A percentile compares a stretch with the other conserved stretches of the same genome.
These are phyloP conservation scores for Actinernus sp. DNA, from an alignment of 92 coral and sea anemone species.

Conservation along the genomic window DNA sequence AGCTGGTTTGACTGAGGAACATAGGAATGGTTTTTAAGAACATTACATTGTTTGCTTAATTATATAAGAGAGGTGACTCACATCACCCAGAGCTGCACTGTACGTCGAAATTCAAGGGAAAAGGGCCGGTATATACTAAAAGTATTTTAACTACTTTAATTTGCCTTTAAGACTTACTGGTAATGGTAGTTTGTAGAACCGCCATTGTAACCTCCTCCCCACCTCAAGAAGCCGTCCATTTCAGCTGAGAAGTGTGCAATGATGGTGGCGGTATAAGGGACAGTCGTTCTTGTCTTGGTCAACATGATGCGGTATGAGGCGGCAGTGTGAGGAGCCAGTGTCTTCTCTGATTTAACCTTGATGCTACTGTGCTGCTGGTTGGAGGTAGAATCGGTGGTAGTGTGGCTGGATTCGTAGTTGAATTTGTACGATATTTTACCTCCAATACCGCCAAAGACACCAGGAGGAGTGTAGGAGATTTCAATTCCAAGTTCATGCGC, in stretches of 20 bases:
- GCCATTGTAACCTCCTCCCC: constrained; percentile 70
- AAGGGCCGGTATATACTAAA: too few relatives aligned
- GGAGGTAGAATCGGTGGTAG: constrained; percentile 20
- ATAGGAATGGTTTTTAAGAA: too few relatives aligned
- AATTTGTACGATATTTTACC: constrained; percentile 11
- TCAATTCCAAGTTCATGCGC: background rate
- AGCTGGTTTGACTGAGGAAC: background rate
- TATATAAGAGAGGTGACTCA: too few relatives aligned
- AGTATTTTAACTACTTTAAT: too few relatives aligned
- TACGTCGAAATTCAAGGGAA: too few relatives aligned
- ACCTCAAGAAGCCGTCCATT: constrained; percentile 74
- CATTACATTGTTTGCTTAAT: too few relatives aligned
- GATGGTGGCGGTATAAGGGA: constrained; percentile 72
- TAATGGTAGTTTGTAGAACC: constrained; percentile 55
- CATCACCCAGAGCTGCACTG: too few relatives aligned
- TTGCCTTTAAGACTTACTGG: too few relatives aligned
- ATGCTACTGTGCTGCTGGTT: constrained; percentile 13
- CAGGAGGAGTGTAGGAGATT: constrained; percentile 34
- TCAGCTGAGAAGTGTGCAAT: constrained; percentile 66
- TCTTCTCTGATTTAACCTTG: constrained; percentile 18
- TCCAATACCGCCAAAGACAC: constrained; percentile 2
- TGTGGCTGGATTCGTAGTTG: constrained; percentile 18
- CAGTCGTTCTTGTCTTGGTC: too few relatives aligned
- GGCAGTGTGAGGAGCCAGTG: constrained; percentile 15
- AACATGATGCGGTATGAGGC: constrained; percentile 22